phyloP scores from a whole-genome alignment of 2,113 vertebrate genomes.

The Platysteira castanea region DNA sequence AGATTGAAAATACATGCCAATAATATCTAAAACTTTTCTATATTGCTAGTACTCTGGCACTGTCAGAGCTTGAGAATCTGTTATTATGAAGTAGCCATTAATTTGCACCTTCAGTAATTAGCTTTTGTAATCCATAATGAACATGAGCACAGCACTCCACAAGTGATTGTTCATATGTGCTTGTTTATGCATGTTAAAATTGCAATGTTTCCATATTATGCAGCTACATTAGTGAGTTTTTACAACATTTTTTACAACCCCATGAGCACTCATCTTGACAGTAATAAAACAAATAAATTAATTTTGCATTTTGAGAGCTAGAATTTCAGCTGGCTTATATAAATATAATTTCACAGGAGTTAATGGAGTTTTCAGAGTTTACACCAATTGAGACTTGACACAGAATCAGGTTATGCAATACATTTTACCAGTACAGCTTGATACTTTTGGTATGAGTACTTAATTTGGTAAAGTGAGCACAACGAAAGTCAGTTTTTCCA shows the following conservation, averaged over 20 bases:
- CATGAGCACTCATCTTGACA: not conserved
- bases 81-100: not conserved
- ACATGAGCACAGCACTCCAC: not conserved
- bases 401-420: slow-evolving; percentile 19
- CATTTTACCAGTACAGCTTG: slow-evolving; percentile 1
- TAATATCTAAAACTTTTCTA: not conserved
- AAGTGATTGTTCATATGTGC: not conserved
- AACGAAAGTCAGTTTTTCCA: not conserved
- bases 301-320: not conserved
- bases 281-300: slow-evolving; percentile 2
- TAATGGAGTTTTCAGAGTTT: slow-evolving; percentile 16
- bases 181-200: not conserved
- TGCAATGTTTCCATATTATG: not conserved
- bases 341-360: not conserved
- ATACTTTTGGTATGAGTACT: not conserved
- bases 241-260: not conserved
- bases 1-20: not conserved
- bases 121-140: not conserved
- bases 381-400: not conserved
- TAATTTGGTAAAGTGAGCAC: not conserved
- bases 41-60: not conserved
- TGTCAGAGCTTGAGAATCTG: not conserved
- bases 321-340: not conserved
- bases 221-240: not conserved
- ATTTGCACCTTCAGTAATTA: not conserved